A percentile compares a stretch with the other conserved stretches of the same genome.
phyloP scores from a whole-genome alignment of 2,113 vertebrate genomes.

The Equus przewalskii region DNA sequence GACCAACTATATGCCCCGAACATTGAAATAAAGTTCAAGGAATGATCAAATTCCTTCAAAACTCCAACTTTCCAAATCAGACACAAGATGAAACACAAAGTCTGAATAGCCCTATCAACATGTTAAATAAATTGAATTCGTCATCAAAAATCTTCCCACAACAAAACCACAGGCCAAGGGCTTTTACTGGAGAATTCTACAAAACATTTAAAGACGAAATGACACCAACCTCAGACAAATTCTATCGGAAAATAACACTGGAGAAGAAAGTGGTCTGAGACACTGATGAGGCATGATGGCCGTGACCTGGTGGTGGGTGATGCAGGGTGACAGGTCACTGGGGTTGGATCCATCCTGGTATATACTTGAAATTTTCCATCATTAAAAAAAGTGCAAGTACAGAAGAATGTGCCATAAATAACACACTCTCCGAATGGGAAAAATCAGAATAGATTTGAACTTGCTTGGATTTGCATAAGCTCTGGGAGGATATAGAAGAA shows the following conservation, averaged over 20 bases:
- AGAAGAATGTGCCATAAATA: background rate
- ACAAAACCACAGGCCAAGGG: too few species aligned
- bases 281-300: background rate
- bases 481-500: background rate
- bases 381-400: background rate
- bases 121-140: background rate
- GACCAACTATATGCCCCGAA: background rate
- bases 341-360: background rate
- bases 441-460: background rate
- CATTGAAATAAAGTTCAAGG: background rate
- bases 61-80: background rate
- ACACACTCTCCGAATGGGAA: background rate
- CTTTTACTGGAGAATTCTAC: background rate
- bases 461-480: background rate
- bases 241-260: background rate
- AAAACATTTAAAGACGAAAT: background rate
- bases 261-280: background rate
- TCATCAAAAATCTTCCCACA: background rate
- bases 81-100: background rate
- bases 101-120: background rate
- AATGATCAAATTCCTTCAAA: background rate
- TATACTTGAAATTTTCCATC: background rate
- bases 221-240: background rate
- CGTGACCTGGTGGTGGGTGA: background rate
- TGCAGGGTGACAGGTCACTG: background rate